phyloP scores from a whole-genome alignment of 30 jellyfish, hydroid and myxozoan genomes.

The Sanderia malayensis region DNA sequence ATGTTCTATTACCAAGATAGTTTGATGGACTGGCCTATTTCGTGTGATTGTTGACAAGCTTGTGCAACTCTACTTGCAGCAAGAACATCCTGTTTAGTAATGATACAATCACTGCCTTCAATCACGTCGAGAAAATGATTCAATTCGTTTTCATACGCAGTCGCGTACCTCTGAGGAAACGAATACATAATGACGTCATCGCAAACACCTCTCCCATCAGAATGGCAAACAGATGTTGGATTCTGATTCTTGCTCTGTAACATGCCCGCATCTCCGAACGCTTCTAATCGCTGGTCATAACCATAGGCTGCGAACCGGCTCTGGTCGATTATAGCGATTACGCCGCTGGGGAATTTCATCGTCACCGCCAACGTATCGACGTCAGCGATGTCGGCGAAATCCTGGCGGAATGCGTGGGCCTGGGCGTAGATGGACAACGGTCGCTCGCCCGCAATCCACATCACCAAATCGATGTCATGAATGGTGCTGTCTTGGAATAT shows the following conservation, averaged over 20 bases:
- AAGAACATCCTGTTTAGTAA: constrained; percentile 52
- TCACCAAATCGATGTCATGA: constrained; percentile 84
- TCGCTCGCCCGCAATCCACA: constrained; percentile 82
- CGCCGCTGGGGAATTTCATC: constrained; percentile 89
- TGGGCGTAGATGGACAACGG: constrained; percentile 71
- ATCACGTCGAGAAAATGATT: constrained; percentile 81
- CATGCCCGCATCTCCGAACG: constrained; percentile 89
- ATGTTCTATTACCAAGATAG: constrained; percentile 21
- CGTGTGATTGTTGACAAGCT: constrained; percentile 93
- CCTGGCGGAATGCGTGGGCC: constrained; percentile 72
- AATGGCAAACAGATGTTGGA: constrained; percentile 41
- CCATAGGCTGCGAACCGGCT: constrained; percentile 93
- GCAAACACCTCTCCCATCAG: constrained; percentile 58
- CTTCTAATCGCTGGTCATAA: constrained; percentile 96
- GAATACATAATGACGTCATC: constrained; percentile 58
- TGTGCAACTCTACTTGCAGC: constrained; percentile 72
- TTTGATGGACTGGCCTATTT: constrained; percentile 70
- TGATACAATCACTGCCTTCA: constrained; percentile 37
- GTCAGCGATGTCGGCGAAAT: constrained; percentile 67
- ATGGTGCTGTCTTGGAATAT: constrained; percentile 93
- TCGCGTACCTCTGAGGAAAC: constrained; percentile 75
- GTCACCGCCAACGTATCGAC: constrained; percentile 90
- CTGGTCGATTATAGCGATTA: constrained; percentile 65
- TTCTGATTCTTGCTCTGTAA: constrained; percentile 69
- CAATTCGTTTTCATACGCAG: constrained; percentile 70